Evolutionary conservation across 2,797 vertebrate species (phyloP).

Genomic region (Urosaurus nigricauda): DNA sequence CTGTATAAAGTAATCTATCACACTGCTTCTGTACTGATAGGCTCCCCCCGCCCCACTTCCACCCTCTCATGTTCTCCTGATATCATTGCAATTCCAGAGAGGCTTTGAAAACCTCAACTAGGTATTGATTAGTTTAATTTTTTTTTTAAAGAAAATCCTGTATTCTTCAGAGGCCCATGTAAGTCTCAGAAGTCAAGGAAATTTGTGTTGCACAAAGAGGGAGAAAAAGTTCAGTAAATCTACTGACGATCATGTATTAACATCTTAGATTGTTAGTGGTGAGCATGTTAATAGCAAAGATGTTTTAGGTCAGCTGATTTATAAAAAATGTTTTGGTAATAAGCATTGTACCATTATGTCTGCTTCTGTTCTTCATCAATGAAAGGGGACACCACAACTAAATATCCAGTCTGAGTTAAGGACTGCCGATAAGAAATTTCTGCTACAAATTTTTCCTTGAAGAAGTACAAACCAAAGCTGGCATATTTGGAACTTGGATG

Average conservation of each 20-base stretch:
- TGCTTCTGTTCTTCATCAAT: neutral
- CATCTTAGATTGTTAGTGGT: constrained; percentile 28
- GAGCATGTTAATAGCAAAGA: neutral
- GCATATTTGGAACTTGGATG: neutral
- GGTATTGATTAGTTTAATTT: constrained; percentile 65
- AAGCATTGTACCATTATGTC: neutral
- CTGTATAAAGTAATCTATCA: constrained; percentile 67
- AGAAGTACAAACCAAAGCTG: neutral
- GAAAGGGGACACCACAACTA: neutral
- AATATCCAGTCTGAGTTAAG: neutral
- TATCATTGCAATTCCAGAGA: constrained; percentile 60
- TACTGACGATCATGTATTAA: constrained; percentile 14
- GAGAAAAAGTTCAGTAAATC: constrained; percentile 19
- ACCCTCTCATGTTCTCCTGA: constrained; percentile 47
- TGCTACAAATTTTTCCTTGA: constrained; percentile 7
- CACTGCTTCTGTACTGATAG: constrained; percentile 39
- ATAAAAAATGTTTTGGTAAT: neutral
- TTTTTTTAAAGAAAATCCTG: constrained; percentile 44
- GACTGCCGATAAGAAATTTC: neutral
- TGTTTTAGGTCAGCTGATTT: neutral
- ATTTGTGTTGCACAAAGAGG: neutral
- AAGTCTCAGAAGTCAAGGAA: constrained; percentile 44
- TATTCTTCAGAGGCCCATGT: constrained; percentile 46
- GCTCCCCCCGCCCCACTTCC: neutral
- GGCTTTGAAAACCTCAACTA: constrained; percentile 62